Evolutionary conservation across 2,113 vertebrate genomes (phyloP).

Genomic region (Embiotoca jacksoni): DNA sequence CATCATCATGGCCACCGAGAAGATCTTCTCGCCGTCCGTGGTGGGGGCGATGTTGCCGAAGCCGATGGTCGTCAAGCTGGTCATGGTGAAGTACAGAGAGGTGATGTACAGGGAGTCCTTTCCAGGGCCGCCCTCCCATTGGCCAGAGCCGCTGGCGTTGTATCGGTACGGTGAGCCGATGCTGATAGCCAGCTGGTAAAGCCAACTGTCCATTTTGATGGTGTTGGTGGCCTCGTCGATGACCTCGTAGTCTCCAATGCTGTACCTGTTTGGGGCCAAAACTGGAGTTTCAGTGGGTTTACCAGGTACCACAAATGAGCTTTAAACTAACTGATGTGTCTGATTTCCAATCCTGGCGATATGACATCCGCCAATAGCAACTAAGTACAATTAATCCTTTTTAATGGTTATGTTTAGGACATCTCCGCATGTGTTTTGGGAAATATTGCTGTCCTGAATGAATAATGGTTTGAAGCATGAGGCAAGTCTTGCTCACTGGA

Average conservation of each 20-base stretch:
- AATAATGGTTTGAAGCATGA: no score
- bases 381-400: no score
- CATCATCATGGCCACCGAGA: conserved; percentile 99
- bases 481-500: no score
- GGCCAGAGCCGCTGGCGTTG: conserved; percentile 92
- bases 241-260: conserved; percentile 98
- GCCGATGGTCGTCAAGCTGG: conserved; percentile 98
- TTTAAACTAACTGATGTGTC: no score
- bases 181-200: conserved; percentile 94
- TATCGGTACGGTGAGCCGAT: conserved; percentile 95
- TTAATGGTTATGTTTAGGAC: no score
- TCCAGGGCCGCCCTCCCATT: conserved; percentile 96
- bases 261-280: conserved; percentile 82
- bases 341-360: no score
- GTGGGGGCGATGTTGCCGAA: conserved; percentile 98
- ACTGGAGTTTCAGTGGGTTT: neutral
- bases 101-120: conserved; percentile 98
- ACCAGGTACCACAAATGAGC: no score
- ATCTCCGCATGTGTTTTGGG: no score
- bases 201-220: conserved; percentile 97
- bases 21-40: conserved; percentile 98
- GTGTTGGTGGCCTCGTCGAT: conserved; percentile 95
- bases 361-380: no score
- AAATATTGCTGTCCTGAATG: no score
- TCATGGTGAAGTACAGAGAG: conserved; percentile 99